Conservation (phyloP, 2,113 vertebrate species). For the Vanacampus margaritifer region DNA sequence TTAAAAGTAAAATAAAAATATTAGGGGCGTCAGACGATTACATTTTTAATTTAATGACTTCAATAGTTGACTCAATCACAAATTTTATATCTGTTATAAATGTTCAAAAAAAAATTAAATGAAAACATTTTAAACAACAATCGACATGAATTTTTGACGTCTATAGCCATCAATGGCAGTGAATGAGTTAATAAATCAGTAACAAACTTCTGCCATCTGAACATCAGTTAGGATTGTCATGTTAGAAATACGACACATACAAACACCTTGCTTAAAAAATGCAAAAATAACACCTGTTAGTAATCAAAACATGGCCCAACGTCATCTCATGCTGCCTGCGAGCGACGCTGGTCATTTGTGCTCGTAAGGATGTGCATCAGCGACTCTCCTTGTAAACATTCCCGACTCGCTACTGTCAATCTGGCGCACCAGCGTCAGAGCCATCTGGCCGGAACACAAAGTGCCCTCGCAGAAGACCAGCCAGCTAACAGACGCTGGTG, state of each 20-base stretch:
- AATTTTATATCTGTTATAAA: too few species aligned
- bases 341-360: constrained; percentile 55
- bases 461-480: constrained; percentile 28
- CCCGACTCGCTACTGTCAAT: constrained; percentile 32
- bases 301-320: constrained; percentile 29
- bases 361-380: constrained; percentile 49
- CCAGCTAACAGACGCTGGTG: constrained; percentile 43
- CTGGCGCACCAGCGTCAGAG: constrained; percentile 15
- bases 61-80: too few species aligned
- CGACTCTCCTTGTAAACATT: constrained; percentile 58
- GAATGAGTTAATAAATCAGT: constrained; percentile 39
- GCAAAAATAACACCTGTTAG: constrained; percentile 31
- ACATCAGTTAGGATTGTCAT: constrained; percentile 42
- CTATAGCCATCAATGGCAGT: too few species aligned
- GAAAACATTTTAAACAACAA: too few species aligned
- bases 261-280: constrained; percentile 53
- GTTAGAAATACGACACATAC: constrained; percentile 61
- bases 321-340: constrained; percentile 8
- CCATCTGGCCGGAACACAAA: constrained; percentile 25
- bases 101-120: too few species aligned
- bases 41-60: too few species aligned
- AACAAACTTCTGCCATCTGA: constrained; percentile 50
- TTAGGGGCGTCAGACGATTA: too few species aligned
- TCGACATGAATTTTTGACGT: too few species aligned
- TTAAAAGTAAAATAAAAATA: too few species aligned